Evolutionary conservation across 2,113 vertebrate species (phyloP), one percentile per base, ranked within the genome.

Genomic region (Forbesichthys papilliferus): DNA sequence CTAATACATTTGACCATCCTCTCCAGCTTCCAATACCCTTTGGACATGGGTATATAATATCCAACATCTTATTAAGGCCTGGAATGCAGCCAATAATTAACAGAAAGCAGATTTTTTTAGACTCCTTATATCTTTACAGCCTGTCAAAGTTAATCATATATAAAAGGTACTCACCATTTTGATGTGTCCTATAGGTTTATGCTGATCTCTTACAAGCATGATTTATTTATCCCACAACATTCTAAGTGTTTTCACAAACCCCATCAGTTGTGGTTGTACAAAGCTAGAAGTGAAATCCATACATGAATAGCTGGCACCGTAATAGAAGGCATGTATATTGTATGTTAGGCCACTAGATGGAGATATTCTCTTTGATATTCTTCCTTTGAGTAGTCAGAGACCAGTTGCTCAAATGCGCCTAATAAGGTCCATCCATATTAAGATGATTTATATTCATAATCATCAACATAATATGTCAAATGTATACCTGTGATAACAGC

Each of bases 301-400:
- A 11, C n/a, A 7, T 66, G 27, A 53, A 66, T 48, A n/a, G 14
- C 61, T 8, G 14, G 14, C 1, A 18, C 53, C 18, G 9, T 18
- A 56, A 9, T 56, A 56, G 9, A 18, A n/a, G 20, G 52, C 13
- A 3, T n/a, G 16, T 8, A 54, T 54, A 54, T 49, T 1, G 18
- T 12, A 5, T 12, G 12, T 1, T 70, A 64, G 1, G 47, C 36
- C 89, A 86, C 79, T 83, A 86, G 89, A 88, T 80, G 87, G 87
- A 71, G 82, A 85, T 77, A 77, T 80, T 61, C 53, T 20, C 63
- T 80, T 77, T 73, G 20, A 33, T 1, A 34, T 56, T n/a, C 33
- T 54, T 33, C 49, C 9, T 55, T 20, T 52, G 18, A 14, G 18
- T 33, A 20, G 47, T 47, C 48, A 27, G 27, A 27, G 2, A 27